Conservation (phyloP, 2,113 vertebrate genomes). For the Crypturellus undulatus region DNA sequence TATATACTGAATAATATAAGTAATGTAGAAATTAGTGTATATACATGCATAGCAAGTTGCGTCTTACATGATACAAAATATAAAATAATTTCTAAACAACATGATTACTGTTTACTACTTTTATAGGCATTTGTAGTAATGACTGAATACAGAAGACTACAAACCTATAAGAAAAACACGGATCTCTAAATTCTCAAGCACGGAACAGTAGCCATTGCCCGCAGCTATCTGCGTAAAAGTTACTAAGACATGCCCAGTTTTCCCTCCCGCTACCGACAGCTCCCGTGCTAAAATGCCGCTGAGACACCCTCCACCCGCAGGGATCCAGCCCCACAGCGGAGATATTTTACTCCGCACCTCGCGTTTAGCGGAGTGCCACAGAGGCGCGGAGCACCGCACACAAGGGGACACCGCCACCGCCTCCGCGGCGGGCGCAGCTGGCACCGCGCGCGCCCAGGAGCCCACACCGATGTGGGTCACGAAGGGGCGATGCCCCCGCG, state of each 20-base stretch:
- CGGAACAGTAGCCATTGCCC: background rate
- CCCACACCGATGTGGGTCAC: rapidly evolving
- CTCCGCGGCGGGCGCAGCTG: background rate
- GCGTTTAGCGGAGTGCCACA: background rate
- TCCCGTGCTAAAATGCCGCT: background rate
- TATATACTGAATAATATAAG: background rate
- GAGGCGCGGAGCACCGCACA: rapidly evolving
- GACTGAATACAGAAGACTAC: background rate
- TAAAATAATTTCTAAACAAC: background rate
- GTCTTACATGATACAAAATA: background rate
- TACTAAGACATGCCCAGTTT: background rate
- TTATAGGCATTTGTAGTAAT: background rate
- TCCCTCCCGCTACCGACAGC: background rate
- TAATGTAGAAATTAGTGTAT: background rate
- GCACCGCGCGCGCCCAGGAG: background rate
- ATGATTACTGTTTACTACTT: background rate
- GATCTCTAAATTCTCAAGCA: background rate
- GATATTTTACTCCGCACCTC: background rate
- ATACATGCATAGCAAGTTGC: background rate
- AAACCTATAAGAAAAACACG: background rate
- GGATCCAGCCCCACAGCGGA: background rate
- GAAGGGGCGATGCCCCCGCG: too few relatives aligned
- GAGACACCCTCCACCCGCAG: background rate
- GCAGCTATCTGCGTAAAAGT: background rate
- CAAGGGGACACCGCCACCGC: rapidly evolving